phyloP scores from a whole-genome alignment of 1,140 invertebrate species.

The Platorchestia sp. region DNA sequence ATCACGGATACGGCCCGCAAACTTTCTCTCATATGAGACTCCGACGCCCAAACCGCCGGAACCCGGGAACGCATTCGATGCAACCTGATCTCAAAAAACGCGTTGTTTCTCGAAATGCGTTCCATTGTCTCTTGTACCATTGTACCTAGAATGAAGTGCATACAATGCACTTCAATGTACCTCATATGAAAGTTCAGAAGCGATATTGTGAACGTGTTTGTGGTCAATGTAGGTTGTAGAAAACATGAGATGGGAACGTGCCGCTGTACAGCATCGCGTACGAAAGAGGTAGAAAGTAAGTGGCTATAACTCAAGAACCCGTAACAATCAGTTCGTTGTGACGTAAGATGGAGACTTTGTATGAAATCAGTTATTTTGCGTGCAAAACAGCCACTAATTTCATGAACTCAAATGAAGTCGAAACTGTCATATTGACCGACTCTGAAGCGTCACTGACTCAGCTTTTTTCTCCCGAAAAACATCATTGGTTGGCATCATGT shows the following conservation, averaged over 20 bases:
- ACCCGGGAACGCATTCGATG: not conserved
- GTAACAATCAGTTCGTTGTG: too few species aligned
- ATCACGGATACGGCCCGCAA: not conserved
- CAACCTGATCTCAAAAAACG: not conserved
- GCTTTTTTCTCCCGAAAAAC: not conserved
- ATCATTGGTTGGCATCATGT: not conserved
- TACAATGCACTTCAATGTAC: too few species aligned
- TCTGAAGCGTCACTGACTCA: not conserved
- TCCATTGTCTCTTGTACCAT: too few species aligned
- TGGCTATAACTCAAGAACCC: too few species aligned
- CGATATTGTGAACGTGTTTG: not conserved
- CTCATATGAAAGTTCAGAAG: too few species aligned
- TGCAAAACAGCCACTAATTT: too few species aligned
- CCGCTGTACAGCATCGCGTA: too few species aligned
- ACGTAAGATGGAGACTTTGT: too few species aligned
- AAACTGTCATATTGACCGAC: not conserved
- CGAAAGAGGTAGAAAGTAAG: too few species aligned
- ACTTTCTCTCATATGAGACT: not conserved
- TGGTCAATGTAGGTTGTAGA: not conserved
- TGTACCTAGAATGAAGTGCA: too few species aligned
- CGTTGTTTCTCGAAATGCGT: not conserved
- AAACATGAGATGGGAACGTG: not conserved
- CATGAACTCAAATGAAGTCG: too few species aligned
- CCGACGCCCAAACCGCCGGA: not conserved
- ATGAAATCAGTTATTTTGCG: too few species aligned